Percentiles rank a stretch among this genome's conserved stretches.
These are phyloP conservation scores for Telmatochromis brachygnathus DNA, from an alignment of 2,113 vertebrate genomes.

Conservation along the genomic window DNA sequence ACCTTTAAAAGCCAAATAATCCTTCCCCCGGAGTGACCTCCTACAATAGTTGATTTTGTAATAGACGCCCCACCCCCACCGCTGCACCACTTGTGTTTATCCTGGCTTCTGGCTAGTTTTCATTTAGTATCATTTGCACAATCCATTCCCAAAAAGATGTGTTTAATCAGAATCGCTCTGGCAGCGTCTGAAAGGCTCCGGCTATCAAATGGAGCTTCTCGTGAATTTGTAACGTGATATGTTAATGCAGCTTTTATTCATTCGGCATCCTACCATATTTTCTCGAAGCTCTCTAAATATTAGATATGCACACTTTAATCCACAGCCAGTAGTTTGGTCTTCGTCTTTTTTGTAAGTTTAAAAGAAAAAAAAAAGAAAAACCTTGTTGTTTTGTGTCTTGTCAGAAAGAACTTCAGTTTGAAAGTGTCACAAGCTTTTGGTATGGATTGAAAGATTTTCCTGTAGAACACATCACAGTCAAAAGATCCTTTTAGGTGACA, in stretches of 20 bases:
- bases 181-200: background rate
- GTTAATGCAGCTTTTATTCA: background rate
- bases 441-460: background rate
- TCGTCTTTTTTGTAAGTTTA: background rate
- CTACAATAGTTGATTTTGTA: slow-evolving; percentile 21
- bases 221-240: background rate
- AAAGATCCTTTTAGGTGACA: slow-evolving; percentile 21
- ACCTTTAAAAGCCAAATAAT: slow-evolving; percentile 1
- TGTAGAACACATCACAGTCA: background rate
- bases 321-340: background rate
- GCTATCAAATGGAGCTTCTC: background rate
- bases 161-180: slow-evolving; percentile 6
- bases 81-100: slow-evolving; percentile 2
- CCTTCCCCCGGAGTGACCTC: slow-evolving; percentile 1
- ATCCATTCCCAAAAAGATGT: background rate
- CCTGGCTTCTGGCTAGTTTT: slow-evolving; percentile 18
- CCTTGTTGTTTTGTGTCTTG: background rate
- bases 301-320: background rate
- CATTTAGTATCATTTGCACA: background rate
- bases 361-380: background rate
- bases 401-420: background rate
- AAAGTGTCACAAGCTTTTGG: background rate
- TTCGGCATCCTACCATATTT: background rate
- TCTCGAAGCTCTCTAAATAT: background rate
- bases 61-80: background rate